Evolutionary conservation across 2,113 vertebrate species (phyloP).

Genomic region (Siphamia tubifer): DNA sequence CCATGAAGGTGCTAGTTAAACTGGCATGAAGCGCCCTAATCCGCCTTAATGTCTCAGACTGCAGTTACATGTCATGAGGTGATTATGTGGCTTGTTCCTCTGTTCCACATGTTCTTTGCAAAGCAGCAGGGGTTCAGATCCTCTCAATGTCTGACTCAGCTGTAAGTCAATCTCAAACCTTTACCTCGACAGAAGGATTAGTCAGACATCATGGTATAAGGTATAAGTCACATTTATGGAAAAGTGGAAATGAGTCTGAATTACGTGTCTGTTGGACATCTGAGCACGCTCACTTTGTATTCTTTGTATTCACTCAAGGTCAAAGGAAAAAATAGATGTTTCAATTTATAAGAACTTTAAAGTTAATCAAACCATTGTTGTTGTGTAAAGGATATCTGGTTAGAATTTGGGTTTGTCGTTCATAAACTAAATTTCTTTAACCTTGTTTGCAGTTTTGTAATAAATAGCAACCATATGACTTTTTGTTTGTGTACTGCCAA

Average conservation of each 20-base stretch:
- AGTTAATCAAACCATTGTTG: no score
- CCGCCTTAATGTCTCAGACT: conserved; percentile 49
- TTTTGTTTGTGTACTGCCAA: not conserved
- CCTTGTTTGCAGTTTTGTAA: not conserved
- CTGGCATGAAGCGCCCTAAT: conserved; percentile 42
- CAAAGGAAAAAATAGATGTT: no score
- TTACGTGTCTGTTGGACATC: no score
- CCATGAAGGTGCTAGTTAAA: conserved; percentile 57
- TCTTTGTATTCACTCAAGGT: no score
- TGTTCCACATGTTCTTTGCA: conserved; percentile 31
- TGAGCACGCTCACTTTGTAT: no score
- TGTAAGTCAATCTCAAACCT: not conserved
- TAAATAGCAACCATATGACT: not conserved
- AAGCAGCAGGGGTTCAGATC: conserved; percentile 9
- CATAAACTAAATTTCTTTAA: not conserved
- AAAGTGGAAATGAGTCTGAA: no score
- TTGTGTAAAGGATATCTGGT: not conserved
- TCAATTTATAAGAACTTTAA: no score
- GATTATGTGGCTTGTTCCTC: conserved; percentile 38
- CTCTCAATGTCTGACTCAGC: conserved; percentile 12
- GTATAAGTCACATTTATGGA: not conserved
- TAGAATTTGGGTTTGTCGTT: not conserved
- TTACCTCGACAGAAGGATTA: conserved; percentile 24
- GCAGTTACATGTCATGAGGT: conserved; percentile 36
- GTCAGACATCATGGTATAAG: not conserved